These are phyloP conservation scores for Drosophila bocki DNA, from an alignment of 1,140 invertebrate species.

Conservation along the genomic window DNA sequence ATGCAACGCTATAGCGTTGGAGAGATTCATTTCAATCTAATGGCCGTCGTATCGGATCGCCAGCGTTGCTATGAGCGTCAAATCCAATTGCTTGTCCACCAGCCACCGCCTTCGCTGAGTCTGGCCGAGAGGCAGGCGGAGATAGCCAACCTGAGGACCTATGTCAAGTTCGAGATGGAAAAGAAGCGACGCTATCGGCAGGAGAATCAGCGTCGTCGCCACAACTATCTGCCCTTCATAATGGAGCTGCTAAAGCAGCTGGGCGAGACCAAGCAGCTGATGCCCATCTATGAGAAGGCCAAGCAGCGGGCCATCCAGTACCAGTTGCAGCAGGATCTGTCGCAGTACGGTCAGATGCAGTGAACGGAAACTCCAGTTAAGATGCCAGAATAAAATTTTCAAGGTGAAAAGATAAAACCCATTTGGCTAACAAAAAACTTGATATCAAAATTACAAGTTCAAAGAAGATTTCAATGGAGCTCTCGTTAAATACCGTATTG, in stretches of 20 bases:
- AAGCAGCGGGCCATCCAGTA: conserved; percentile 88
- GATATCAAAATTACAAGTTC: background rate
- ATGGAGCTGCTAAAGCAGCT: conserved; percentile 97
- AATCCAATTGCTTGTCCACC: conserved; percentile 89
- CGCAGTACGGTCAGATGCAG: background rate
- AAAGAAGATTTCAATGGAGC: background rate
- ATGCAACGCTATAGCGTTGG: conserved; percentile 98
- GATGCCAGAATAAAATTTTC: background rate
- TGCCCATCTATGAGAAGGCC: conserved; percentile 94
- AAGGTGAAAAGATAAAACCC: background rate
- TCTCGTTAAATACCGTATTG: background rate
- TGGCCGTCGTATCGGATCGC: conserved; percentile 97
- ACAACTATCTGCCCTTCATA: conserved; percentile 99
- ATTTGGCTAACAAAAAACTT: background rate
- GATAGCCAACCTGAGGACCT: conserved; percentile 89
- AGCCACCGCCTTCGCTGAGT: conserved; percentile 86
- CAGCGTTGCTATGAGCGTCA: conserved; percentile 94
- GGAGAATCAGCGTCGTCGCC: conserved; percentile 97
- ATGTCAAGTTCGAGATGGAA: conserved; percentile 94
- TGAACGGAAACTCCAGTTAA: background rate
- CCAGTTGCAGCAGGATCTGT: conserved; percentile 4
- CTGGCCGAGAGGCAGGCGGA: conserved; percentile 88
- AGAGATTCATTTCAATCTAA: conserved; percentile 99
- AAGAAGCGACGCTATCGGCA: conserved; percentile 92
- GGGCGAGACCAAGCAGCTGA: conserved; percentile 95